Evolutionary conservation across 2,888 invertebrate species (phyloP).

Genomic region (Acrobeloides nanus): DNA sequence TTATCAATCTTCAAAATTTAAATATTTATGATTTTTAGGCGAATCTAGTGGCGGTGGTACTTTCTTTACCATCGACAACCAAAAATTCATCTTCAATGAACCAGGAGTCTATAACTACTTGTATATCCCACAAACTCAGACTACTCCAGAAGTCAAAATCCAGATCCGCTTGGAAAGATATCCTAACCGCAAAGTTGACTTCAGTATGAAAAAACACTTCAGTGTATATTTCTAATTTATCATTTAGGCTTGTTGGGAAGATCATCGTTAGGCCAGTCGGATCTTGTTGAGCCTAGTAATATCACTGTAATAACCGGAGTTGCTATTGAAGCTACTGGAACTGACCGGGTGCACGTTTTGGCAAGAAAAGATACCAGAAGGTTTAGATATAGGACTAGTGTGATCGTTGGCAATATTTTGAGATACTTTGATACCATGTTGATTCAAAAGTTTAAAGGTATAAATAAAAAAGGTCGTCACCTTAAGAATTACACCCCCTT

Average conservation of each 20-base stretch:
- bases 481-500: too few relatives aligned
- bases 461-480: too few relatives aligned
- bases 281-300: slow-evolving; percentile 52
- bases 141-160: slow-evolving; percentile 46
- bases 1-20: too few relatives aligned
- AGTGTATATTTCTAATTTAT: not conserved
- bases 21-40: too few relatives aligned
- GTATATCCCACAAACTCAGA: slow-evolving; percentile 40
- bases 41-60: slow-evolving; percentile 89
- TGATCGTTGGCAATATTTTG: slow-evolving; percentile 52
- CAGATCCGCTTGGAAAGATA: slow-evolving; percentile 50
- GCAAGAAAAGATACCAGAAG: slow-evolving; percentile 50
- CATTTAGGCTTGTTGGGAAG: slow-evolving; percentile 32
- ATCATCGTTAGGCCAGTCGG: slow-evolving; percentile 43
- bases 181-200: slow-evolving; percentile 52
- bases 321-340: slow-evolving; percentile 31
- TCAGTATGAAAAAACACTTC: slow-evolving; percentile 27
- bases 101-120: slow-evolving; percentile 58
- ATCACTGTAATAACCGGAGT: slow-evolving; percentile 49
- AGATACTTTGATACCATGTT: slow-evolving; percentile 52
- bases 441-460: slow-evolving; percentile 47
- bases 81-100: slow-evolving; percentile 83
- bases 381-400: slow-evolving; percentile 46
- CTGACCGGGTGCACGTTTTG: slow-evolving; percentile 46
- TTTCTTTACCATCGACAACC: slow-evolving; percentile 77